Evolutionary conservation across 2,797 vertebrate species (phyloP).

Genomic region (Graptemys geographica): DNA sequence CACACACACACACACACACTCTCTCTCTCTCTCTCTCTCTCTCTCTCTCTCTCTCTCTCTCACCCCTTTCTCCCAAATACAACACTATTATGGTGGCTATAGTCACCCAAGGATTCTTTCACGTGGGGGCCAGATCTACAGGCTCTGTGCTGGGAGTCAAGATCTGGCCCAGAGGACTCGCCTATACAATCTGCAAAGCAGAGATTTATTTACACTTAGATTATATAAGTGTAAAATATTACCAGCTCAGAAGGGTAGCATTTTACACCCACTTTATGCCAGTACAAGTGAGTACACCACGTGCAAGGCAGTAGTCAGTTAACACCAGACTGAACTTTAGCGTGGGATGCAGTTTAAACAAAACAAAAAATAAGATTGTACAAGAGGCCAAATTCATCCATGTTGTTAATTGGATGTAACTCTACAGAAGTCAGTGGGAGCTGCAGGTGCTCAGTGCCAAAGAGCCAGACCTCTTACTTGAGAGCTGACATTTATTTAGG

Average conservation of each 20-base stretch:
- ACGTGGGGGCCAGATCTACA: background rate
- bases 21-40: no score
- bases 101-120: background rate
- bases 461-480: background rate
- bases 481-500: background rate
- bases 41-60: no score
- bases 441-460: background rate
- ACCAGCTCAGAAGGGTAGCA: background rate
- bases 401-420: background rate
- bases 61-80: background rate
- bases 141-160: no score
- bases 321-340: no score
- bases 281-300: background rate
- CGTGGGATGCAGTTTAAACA: no score
- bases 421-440: background rate
- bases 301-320: no score
- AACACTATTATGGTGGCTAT: background rate
- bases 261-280: background rate
- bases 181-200: background rate
- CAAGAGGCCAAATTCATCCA: background rate
- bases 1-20: no score
- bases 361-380: background rate
- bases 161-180: background rate
- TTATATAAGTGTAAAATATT: background rate
- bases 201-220: background rate